A percentile compares a stretch with the other conserved stretches of the same genome.
phyloP scores from a whole-genome alignment of 2,888 invertebrate species.

The Drosophila nigricruria region DNA sequence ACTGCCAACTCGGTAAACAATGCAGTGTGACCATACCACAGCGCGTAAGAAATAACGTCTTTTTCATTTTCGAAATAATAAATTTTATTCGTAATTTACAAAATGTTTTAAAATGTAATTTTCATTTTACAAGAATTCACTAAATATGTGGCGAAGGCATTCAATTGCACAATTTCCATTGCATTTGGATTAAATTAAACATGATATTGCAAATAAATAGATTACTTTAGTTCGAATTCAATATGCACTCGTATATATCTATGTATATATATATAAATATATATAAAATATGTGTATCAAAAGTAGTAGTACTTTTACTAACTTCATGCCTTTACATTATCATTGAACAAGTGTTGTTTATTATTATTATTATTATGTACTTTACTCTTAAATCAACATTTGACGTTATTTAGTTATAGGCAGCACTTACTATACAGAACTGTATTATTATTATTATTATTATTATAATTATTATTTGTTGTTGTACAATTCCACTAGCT shows the following conservation, averaged over 20 bases:
- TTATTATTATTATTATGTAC: conserved; percentile 45
- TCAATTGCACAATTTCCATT: conserved; percentile 67
- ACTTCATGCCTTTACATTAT: conserved; percentile 44
- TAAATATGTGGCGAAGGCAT: conserved; percentile 71
- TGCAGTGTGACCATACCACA: conserved; percentile 15
- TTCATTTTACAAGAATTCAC: conserved; percentile 70
- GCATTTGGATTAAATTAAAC: conserved; percentile 53
- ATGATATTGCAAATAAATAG: conserved; percentile 66
- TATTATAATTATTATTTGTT: conserved; percentile 13
- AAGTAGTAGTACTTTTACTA: conserved; percentile 63
- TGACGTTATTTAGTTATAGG: conserved; percentile 38
- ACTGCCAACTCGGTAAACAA: neutral
- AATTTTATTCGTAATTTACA: conserved; percentile 68
- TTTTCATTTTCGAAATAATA: conserved; percentile 40
- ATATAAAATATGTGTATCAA: conserved; percentile 67
- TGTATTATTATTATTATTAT: conserved; percentile 14
- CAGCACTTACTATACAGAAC: conserved; percentile 33
- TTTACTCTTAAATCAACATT: conserved; percentile 72
- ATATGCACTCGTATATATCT: conserved; percentile 24
- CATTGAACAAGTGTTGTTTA: conserved; percentile 49
- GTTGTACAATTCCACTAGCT: conserved; percentile 67
- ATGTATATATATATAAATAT: conserved; percentile 21
- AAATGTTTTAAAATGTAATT: conserved; percentile 57
- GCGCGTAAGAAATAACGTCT: neutral
- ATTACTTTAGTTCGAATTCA: conserved; percentile 45